Evolutionary conservation across 1,140 invertebrate species (phyloP).

Genomic region (Penaeus vannamei): DNA sequence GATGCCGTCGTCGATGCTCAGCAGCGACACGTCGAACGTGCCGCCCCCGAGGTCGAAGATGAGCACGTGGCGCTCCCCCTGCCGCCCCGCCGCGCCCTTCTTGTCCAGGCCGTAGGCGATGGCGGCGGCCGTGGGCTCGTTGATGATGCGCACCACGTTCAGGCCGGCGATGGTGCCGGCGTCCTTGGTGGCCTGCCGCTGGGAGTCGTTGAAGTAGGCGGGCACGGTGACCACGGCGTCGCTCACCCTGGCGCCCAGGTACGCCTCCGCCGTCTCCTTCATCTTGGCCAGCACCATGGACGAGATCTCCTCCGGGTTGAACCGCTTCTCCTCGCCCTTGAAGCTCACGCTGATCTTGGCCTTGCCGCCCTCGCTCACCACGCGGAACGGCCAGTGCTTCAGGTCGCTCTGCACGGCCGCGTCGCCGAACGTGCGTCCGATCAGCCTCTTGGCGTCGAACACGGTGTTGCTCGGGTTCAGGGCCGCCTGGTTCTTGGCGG

Average conservation of each 20-base stretch:
- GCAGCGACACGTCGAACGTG: slow-evolving; percentile 76
- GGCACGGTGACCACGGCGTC: slow-evolving; percentile 73
- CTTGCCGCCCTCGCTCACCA: too few species aligned
- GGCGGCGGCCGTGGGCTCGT: slow-evolving; percentile 73
- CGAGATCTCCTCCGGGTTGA: slow-evolving; percentile 72
- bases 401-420: slow-evolving; percentile 73
- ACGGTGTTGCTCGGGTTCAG: too few species aligned
- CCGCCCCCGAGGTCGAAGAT: slow-evolving; percentile 73
- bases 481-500: slow-evolving; percentile 84
- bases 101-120: slow-evolving; percentile 74
- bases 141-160: slow-evolving; percentile 78
- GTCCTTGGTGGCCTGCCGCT: too few species aligned
- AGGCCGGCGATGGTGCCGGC: slow-evolving; percentile 76
- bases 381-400: slow-evolving; percentile 78
- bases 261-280: slow-evolving; percentile 74
- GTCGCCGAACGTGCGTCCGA: slow-evolving; percentile 74
- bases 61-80: slow-evolving; percentile 68
- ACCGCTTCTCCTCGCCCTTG: too few species aligned
- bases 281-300: slow-evolving; percentile 68
- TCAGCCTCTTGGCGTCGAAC: slow-evolving; percentile 58
- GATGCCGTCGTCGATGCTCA: slow-evolving; percentile 73
- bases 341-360: too few species aligned
- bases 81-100: slow-evolving; percentile 61
- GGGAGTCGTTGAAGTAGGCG: too few species aligned
- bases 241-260: slow-evolving; percentile 79